Base-by-base conservation (phyloP, 2,888 invertebrate species). In the Amiota communis region DNA sequence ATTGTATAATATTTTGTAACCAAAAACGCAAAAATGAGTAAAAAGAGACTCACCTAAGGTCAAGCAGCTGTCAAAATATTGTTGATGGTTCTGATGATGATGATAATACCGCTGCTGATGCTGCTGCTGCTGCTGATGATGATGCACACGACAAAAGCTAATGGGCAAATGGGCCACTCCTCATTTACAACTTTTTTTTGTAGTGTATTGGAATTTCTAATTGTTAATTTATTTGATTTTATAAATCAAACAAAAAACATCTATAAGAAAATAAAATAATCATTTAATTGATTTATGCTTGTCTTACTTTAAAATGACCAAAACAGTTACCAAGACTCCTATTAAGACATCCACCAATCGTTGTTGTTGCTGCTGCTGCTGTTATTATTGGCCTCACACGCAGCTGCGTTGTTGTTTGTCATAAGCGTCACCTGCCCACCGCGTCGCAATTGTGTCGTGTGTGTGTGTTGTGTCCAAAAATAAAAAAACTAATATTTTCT, bases 21-120 rank as follows among this genome's bases (percentile, higher is more conserved):
- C 65, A 65, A n/a, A n/a, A n/a, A 48, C 65, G 65, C 65, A 65
- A 65, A 63, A 15, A 65, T 46, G n/a, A 36, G 36, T 36, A 36
- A 36, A 36, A 6, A 36, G 36, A 36, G 36, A 65, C 65, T 65
- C 48, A 65, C 65, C 65, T 65, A 65, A 65, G 48, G 65, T 65
- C 49, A 53, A 53, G 53, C 15, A 8, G 53, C 15, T 53, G 53
- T 13, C 53, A 15, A n/a, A n/a, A 15, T 53, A 15, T 53, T 15
- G 10, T 13, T 53, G 53, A 13, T 20, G 8, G 59, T 57, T 57
- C 57, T 57, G 11, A 2, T n/a, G 51, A 2, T 13, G 51, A 51
- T n/a, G 12, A 1, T n/a, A 4, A 1, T 13, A 4, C 1, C 4
- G n/a, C 51, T 51, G 13, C 53, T 51, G 2, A 51, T n/a, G 2